phyloP scores from a whole-genome alignment of 1,140 invertebrate genomes.

The Brachionus calyciflorus region DNA sequence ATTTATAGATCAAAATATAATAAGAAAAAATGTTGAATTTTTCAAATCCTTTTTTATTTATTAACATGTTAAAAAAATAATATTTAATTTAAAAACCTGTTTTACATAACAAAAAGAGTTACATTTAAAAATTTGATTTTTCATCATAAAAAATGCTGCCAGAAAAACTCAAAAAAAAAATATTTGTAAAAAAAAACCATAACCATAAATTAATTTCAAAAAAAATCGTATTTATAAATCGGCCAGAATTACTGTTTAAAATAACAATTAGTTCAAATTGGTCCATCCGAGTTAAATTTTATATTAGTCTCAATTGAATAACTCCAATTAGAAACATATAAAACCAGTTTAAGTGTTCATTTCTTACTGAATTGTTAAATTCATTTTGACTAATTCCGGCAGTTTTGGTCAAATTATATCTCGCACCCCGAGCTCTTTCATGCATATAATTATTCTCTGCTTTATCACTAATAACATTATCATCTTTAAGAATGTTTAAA shows the following conservation, averaged over 20 bases:
- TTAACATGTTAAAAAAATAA: too few species aligned
- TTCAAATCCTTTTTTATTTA: too few species aligned
- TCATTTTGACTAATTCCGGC: not conserved
- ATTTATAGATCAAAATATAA: too few species aligned
- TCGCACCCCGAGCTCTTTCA: not conserved
- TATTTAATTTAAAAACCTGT: too few species aligned
- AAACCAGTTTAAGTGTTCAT: not conserved
- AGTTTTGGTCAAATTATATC: conserved; percentile 29
- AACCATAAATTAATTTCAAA: too few species aligned
- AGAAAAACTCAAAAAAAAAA: too few species aligned
- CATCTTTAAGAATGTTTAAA: not conserved
- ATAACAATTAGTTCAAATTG: not conserved
- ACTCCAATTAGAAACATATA: conserved; percentile 5
- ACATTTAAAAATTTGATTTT: too few species aligned
- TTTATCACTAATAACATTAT: not conserved
- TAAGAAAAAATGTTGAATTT: too few species aligned
- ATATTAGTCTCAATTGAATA: not conserved
- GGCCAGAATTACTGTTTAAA: not conserved
- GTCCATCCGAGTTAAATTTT: not conserved
- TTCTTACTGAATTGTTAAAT: not conserved
- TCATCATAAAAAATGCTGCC: too few species aligned
- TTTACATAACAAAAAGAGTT: too few species aligned
- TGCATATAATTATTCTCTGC: conserved; percentile 23
- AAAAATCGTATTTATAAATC: too few species aligned
- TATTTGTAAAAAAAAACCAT: too few species aligned